These are phyloP conservation scores for Marronus borbonicus DNA, from an alignment of 2,888 invertebrate genomes.

Conservation along the genomic window DNA sequence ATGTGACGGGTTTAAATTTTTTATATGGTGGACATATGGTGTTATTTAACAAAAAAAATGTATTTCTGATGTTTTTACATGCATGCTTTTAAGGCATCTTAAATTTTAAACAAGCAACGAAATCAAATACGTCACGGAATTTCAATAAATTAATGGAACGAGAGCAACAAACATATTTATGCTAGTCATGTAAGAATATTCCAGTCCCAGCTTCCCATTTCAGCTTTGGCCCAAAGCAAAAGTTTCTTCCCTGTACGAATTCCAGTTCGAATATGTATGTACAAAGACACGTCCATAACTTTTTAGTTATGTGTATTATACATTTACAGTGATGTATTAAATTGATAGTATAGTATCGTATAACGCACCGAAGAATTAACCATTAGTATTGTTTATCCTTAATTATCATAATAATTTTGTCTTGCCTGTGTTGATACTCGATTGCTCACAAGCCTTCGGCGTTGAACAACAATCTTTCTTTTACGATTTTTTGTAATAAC, in stretches of 20 bases:
- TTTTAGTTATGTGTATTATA: slow-evolving; percentile 29
- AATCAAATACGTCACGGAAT: too few species aligned
- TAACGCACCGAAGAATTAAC: slow-evolving; percentile 6
- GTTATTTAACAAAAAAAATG: too few species aligned
- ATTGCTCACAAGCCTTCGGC: slow-evolving; percentile 33
- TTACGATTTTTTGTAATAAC: slow-evolving; percentile 39
- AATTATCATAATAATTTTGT: slow-evolving; percentile 13
- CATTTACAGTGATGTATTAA: slow-evolving; percentile 30
- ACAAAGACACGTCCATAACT: slow-evolving; percentile 15
- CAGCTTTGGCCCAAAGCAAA: not conserved
- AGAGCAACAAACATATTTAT: too few species aligned
- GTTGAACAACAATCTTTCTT: slow-evolving; percentile 43
- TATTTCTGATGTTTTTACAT: too few species aligned
- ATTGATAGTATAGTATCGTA: not conserved
- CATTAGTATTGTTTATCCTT: slow-evolving; percentile 26
- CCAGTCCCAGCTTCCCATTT: too few species aligned
- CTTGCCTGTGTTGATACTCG: slow-evolving; percentile 36
- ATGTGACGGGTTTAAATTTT: too few species aligned
- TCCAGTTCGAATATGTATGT: slow-evolving; percentile 4
- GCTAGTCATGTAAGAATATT: too few species aligned
- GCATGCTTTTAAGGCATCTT: too few species aligned
- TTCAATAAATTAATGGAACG: too few species aligned
- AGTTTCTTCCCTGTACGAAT: slow-evolving; percentile 13
- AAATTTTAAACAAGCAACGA: too few species aligned
- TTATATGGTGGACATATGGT: too few species aligned